Base-by-base conservation (phyloP, 2,888 invertebrate genomes). In the Eucriotettix oculatus region DNA sequence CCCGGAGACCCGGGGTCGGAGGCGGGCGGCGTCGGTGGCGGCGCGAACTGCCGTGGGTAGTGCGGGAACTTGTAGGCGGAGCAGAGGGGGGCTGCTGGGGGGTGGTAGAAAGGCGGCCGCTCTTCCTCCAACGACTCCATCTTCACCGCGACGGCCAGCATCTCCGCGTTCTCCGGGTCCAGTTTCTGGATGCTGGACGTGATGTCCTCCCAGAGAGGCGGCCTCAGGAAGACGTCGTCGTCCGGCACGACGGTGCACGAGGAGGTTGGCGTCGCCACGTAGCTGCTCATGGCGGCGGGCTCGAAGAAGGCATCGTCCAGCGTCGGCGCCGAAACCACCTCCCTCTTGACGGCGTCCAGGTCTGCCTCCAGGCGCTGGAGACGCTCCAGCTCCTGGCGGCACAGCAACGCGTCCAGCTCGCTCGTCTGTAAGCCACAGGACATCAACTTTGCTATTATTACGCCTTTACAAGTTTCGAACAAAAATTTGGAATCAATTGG, bases 131-230 rank as follows among this genome's bases (percentile, higher is more conserved):
- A 43, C 42, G 42, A 55, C 55, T 17, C 55, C 55, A 75, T 12
- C 48, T 48, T 48, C n/a, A 48, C 48, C 70, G 1, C 67, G 60
- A 58, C 57, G 59, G 61, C 85, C 67, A 90, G 76, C 87, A 90
- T 90, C 69, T 89, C 87, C 59, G 90, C 90, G 72, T 91, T 91
- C 73, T 90, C 90, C 42, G 90, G 89, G 73, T 92, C 91, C 71
- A 91, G 85, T 74, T 90, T 91, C 72, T 90, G 85, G 74, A 91
- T 90, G 70, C 90, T 90, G 73, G 89, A 88, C 65, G 90, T 86
- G 72, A 92, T 90, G 77, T 92, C 91, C 76, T 92, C 91, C 92
- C 92, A 92, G 53, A 91, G 80, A n/a, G 69, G 68, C 43, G 90
- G 88, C 68, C 90, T 85, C 67, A 90, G 83, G 76, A 89, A 91